Percentiles rank a stretch among this genome's conserved stretches.
Conservation (phyloP, 2,797 vertebrate genomes). For the Enteromius anoplus region DNA sequence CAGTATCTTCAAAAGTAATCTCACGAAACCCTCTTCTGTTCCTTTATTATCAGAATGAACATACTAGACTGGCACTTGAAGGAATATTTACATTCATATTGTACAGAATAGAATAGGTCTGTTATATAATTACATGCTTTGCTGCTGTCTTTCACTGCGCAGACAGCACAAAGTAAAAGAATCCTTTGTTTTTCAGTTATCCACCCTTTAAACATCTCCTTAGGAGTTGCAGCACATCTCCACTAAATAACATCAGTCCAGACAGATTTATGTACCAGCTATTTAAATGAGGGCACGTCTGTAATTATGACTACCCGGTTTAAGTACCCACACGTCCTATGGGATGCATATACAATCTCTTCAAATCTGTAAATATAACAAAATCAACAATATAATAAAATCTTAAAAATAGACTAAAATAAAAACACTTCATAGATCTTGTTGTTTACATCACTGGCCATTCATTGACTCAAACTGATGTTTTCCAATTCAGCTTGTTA, state of each 20-base stretch:
- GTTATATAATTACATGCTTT: slow-evolving; percentile 37
- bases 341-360: slow-evolving; percentile 22
- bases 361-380: neutral
- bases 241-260: slow-evolving; percentile 16
- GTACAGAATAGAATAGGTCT: slow-evolving; percentile 4
- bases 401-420: neutral
- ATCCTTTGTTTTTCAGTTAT: slow-evolving; percentile 1
- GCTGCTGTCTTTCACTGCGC: neutral
- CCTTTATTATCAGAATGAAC: neutral
- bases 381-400: slow-evolving; percentile 3
- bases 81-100: slow-evolving; percentile 21
- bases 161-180: slow-evolving; percentile 3
- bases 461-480: neutral
- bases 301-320: slow-evolving; percentile 19
- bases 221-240: neutral
- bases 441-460: neutral
- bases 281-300: slow-evolving; percentile 5
- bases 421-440: neutral
- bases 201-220: slow-evolving; percentile 21
- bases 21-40: neutral
- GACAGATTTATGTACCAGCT: slow-evolving; percentile 8
- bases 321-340: slow-evolving; percentile 1
- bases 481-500: neutral
- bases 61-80: neutral
- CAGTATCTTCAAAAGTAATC: neutral